Percentiles rank a stretch among this genome's conserved stretches.
Evolutionary conservation across 2,113 vertebrate genomes (phyloP).

Genomic region (Lophotis ruficrista): DNA sequence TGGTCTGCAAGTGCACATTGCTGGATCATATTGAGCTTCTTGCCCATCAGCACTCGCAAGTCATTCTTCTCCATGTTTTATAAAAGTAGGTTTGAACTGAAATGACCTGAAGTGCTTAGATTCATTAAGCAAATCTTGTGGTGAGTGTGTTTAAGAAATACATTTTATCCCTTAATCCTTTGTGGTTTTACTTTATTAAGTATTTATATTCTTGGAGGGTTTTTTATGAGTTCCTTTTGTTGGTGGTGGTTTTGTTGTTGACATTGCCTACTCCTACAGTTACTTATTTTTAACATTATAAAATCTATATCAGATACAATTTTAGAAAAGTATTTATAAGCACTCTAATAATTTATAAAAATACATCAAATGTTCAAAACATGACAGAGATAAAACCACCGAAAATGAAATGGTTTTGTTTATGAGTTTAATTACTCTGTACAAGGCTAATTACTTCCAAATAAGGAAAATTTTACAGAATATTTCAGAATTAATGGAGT

Average conservation of each 20-base stretch:
- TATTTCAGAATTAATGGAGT: background rate
- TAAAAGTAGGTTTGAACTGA: background rate
- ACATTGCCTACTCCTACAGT: background rate
- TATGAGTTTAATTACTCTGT: background rate
- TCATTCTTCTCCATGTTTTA: background rate
- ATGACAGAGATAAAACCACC: background rate
- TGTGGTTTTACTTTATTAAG: background rate
- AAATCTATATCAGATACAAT: background rate
- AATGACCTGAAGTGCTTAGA: background rate
- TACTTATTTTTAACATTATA: background rate
- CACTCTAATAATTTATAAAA: background rate
- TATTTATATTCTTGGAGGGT: background rate
- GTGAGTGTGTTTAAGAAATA: background rate
- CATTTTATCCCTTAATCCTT: background rate
- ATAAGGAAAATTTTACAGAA: background rate
- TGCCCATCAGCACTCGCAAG: too few relatives aligned
- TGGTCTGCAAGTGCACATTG: too few relatives aligned
- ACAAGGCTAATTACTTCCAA: background rate
- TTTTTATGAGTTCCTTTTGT: background rate
- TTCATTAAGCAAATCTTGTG: background rate
- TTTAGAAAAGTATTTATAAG: background rate
- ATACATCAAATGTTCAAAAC: background rate
- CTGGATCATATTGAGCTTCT: too few relatives aligned
- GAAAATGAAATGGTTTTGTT: background rate
- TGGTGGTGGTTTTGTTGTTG: background rate